These are phyloP conservation scores for Andrena flavipes DNA, from an alignment of 2,888 invertebrate species.

Conservation along the genomic window DNA sequence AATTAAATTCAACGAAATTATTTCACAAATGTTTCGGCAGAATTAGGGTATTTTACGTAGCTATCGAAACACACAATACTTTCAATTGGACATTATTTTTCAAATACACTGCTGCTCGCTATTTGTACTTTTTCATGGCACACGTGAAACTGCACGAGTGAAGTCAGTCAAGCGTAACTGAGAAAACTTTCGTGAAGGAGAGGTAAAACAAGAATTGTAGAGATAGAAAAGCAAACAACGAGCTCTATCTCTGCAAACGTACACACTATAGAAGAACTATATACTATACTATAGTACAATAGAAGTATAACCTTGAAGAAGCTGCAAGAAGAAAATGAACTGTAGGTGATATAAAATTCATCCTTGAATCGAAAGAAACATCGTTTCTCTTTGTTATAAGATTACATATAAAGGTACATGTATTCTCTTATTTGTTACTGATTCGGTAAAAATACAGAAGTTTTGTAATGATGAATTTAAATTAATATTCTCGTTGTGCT, in stretches of 20 bases:
- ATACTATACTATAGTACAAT: not conserved
- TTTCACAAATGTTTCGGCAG: too few relatives aligned
- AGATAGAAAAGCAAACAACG: not conserved
- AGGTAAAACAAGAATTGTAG: not conserved
- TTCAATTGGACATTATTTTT: not conserved
- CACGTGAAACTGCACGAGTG: not conserved
- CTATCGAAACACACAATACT: too few relatives aligned
- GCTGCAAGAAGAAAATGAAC: not conserved
- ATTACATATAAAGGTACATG: too few relatives aligned
- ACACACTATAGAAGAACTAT: not conserved
- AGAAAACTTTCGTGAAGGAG: not conserved
- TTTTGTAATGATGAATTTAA: too few relatives aligned
- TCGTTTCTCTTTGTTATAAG: too few relatives aligned
- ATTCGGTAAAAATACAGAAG: too few relatives aligned
- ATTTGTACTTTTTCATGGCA: not conserved
- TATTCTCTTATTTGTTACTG: too few relatives aligned
- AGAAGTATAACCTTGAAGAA: not conserved
- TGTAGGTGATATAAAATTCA: too few relatives aligned
- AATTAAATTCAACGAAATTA: not conserved
- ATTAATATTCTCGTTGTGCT: too few relatives aligned
- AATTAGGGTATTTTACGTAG: too few relatives aligned
- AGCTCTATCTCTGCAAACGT: not conserved
- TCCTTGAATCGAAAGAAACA: too few relatives aligned
- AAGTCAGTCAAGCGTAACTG: not conserved
- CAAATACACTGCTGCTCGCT: not conserved